Conservation (phyloP, 2,888 invertebrate species). For the Piscicola geometra region DNA sequence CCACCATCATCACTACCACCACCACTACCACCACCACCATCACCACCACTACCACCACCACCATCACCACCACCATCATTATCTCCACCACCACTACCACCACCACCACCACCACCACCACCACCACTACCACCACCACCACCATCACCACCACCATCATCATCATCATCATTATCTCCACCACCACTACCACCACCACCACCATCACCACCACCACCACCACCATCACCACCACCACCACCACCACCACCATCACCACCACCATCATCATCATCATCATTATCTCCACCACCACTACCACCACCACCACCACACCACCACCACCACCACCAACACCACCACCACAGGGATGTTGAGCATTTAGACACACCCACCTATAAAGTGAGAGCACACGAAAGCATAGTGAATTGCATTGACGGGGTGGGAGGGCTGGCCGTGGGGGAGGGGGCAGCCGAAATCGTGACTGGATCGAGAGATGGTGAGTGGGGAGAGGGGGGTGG, state of each 20-base stretch:
- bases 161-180: not conserved
- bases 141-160: no score
- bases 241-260: not conserved
- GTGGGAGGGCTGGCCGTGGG: constrained; percentile 75
- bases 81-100: no score
- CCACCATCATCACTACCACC: no score
- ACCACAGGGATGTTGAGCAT: constrained; percentile 50
- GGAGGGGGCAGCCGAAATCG: constrained; percentile 89
- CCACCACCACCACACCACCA: no score
- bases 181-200: not conserved
- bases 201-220: not conserved
- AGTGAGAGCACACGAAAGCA: constrained; percentile 72
- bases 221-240: constrained; percentile 2
- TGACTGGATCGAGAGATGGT: constrained; percentile 89
- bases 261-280: not conserved
- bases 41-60: no score
- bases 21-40: no score
- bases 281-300: no score
- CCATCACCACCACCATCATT: no score
- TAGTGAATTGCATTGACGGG: constrained; percentile 86
- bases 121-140: no score
- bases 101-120: no score
- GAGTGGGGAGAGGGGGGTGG: no score
- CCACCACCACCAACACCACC: not conserved
- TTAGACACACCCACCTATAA: constrained; percentile 62